A percentile compares a stretch with the other conserved stretches of the same genome.
Evolutionary conservation across 2,888 invertebrate genomes (phyloP).

Genomic region (Lasioglossum figueresi): DNA sequence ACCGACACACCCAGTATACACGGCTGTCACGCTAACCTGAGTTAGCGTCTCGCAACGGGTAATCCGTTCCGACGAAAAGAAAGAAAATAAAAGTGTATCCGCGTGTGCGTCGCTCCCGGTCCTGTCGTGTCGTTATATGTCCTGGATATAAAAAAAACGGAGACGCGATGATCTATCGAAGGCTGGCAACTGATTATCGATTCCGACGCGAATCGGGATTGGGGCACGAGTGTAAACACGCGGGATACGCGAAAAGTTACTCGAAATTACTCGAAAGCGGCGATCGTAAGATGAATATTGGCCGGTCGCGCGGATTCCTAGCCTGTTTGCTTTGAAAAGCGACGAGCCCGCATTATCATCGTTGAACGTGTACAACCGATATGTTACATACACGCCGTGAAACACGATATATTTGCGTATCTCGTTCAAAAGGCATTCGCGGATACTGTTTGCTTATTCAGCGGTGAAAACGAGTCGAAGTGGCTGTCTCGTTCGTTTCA

Average conservation of each 20-base stretch:
- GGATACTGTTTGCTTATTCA: slow-evolving; percentile 63
- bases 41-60: not conserved
- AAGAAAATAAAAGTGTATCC: not conserved
- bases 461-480: slow-evolving; percentile 29
- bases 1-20: no score
- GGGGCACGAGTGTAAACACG: not conserved
- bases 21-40: not conserved
- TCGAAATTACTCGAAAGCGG: not conserved
- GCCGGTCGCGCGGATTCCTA: slow-evolving; percentile 2
- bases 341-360: slow-evolving; percentile 37
- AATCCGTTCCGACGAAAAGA: not conserved
- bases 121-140: not conserved
- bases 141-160: not conserved
- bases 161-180: slow-evolving; percentile 9
- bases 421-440: slow-evolving; percentile 41
- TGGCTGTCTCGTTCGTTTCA: slow-evolving; percentile 30
- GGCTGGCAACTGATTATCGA: not conserved
- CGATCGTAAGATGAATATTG: slow-evolving; percentile 23
- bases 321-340: slow-evolving; percentile 19
- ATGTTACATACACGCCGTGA: slow-evolving; percentile 36
- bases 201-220: not conserved
- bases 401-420: slow-evolving; percentile 63
- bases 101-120: not conserved
- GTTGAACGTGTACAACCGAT: slow-evolving; percentile 18
- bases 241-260: not conserved